Base-by-base conservation (phyloP, 2,113 vertebrate genomes). In the Menidia beryllina region DNA sequence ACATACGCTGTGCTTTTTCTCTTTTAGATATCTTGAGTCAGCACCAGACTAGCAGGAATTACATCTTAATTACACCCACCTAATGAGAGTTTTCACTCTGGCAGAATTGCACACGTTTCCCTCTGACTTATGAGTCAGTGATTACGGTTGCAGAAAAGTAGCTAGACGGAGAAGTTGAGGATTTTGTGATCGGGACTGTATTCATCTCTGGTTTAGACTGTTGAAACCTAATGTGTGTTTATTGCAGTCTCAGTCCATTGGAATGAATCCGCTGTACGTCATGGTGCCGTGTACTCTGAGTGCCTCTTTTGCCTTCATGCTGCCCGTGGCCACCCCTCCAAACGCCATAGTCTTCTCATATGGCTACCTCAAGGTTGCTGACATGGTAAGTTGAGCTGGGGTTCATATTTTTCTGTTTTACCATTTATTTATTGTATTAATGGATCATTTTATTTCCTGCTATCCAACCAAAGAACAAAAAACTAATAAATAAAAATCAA, bases 201-300 rank as follows among this genome's bases (percentile, higher is more conserved):
- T 58, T 88, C 39, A 74, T 77, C 54, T 3, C 13, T 57, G 69
- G 80, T 54, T 82, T 34, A 72, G 56, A 69, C 43, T 48, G 62
- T 45, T 78, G n/a, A 72, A 34, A 57, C 34, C 39, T 60, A 17
- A 13, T 21, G 60, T 57, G 23, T 74, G 62, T 43, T 47, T 54
- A n/a, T 90, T 10, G 7, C 73, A 99, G 97, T 94, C 94, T 2
- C 87, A 94, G 65, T 95, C 96, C 21, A 90, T 98, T 1, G 72
- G 73, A 36, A 49, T 99, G 83, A 95, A 99, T 52, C 98, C 97
- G 0, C 85, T 99, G 34, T 98, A 97, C 7, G 78, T 98, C 52
- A 98, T 99, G 98, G 84, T 99, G n/a, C 96, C 98, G 14, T 94
- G 94, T 64, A 97, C 96, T 1, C 93, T 99, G 76, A 97, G 96